Percentiles rank a stretch among this genome's conserved stretches.
Conservation (phyloP, 1,140 invertebrate genomes). For the Leptoteleia sp. region DNA sequence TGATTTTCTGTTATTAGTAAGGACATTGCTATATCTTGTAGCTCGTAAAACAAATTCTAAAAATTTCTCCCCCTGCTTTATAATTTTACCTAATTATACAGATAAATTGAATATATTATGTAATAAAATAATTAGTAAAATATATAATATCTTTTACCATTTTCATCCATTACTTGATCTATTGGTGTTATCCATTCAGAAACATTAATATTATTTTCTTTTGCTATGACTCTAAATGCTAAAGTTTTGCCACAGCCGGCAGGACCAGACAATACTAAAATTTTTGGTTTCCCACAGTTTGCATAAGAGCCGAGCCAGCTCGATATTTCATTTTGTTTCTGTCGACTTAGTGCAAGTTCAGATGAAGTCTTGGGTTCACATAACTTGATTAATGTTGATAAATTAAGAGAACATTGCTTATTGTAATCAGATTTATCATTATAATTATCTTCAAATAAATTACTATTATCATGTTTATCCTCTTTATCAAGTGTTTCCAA, state of each 20-base stretch:
- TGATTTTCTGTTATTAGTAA: slow-evolving; percentile 81
- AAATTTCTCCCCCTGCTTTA: slow-evolving; percentile 84
- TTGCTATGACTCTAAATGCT: slow-evolving; percentile 83
- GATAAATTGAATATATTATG: no score
- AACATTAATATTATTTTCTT: slow-evolving; percentile 82
- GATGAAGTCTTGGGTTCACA: slow-evolving; percentile 72
- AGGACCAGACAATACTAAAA: slow-evolving; percentile 86
- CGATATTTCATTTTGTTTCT: slow-evolving; percentile 76
- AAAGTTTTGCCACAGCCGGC: slow-evolving; percentile 87
- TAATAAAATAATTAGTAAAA: slow-evolving; percentile 4
- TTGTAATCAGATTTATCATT: not conserved
- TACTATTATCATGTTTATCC: slow-evolving; percentile 2
- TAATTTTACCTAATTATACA: slow-evolving; percentile 57
- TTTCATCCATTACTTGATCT: slow-evolving; percentile 81
- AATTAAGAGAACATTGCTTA: slow-evolving; percentile 28
- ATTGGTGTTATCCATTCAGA: slow-evolving; percentile 88
- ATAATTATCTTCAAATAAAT: slow-evolving; percentile 1
- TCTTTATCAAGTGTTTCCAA: slow-evolving; percentile 14
- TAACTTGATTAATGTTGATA: slow-evolving; percentile 69
- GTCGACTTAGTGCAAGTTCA: slow-evolving; percentile 75
- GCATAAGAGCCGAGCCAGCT: slow-evolving; percentile 71
- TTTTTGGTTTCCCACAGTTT: slow-evolving; percentile 78
- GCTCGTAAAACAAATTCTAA: slow-evolving; percentile 85
- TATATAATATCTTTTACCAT: slow-evolving; percentile 64
- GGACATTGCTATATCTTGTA: slow-evolving; percentile 85